Evolutionary conservation across 2,888 invertebrate genomes (phyloP).

Genomic region (Tuberolachnus salignus): DNA sequence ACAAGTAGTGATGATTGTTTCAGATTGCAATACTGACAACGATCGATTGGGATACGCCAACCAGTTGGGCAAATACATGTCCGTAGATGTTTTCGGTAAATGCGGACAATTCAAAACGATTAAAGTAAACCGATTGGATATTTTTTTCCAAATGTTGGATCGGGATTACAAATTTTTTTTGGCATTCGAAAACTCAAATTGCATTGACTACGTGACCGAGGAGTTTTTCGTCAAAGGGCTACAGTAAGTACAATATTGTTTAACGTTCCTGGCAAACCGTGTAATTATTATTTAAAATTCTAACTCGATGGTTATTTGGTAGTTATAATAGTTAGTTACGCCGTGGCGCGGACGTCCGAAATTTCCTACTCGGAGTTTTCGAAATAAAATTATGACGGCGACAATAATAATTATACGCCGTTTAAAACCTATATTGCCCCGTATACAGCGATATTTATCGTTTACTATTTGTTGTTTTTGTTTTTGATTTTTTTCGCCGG

Average conservation of each 20-base stretch:
- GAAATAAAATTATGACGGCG: too few species aligned
- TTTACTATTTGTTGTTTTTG: not conserved
- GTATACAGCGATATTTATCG: not conserved
- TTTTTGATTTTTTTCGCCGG: too few species aligned
- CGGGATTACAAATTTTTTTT: slow-evolving; percentile 95
- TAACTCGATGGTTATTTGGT: too few species aligned
- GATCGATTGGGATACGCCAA: slow-evolving; percentile 85
- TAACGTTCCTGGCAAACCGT: not conserved
- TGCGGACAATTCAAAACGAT: slow-evolving; percentile 87
- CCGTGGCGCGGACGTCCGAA: too few species aligned
- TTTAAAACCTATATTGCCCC: too few species aligned
- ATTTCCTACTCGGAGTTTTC: too few species aligned
- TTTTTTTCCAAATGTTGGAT: slow-evolving; percentile 88
- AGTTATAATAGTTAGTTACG: too few species aligned
- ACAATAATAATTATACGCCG: too few species aligned
- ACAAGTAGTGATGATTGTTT: slow-evolving; percentile 97
- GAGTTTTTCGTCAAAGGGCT: slow-evolving; percentile 96
- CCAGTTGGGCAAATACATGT: slow-evolving; percentile 82
- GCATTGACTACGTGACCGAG: slow-evolving; percentile 93
- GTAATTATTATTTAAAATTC: too few species aligned
- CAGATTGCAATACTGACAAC: slow-evolving; percentile 93
- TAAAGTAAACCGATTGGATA: slow-evolving; percentile 68
- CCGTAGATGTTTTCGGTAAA: slow-evolving; percentile 89
- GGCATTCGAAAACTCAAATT: slow-evolving; percentile 96
- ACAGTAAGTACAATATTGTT: slow-evolving; percentile 68